phyloP scores from a whole-genome alignment of 2,888 invertebrate species.

The Sicus ferrugineus region DNA sequence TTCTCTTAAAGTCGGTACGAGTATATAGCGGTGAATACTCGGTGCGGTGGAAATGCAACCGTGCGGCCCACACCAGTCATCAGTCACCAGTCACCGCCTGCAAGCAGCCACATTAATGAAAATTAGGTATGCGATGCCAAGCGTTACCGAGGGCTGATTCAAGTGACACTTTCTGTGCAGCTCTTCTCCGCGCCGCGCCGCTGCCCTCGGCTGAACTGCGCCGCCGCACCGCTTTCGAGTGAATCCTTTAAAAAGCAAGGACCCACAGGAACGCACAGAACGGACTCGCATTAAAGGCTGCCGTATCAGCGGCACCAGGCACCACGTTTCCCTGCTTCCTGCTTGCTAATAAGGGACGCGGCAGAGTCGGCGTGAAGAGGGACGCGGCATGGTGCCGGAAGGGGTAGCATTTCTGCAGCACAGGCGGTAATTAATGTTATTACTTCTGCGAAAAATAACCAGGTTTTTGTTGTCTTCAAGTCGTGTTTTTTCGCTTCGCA shows the following conservation, averaged over 20 bases:
- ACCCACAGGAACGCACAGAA: constrained; percentile 25
- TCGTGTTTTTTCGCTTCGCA: too few species aligned
- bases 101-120: constrained; percentile 33
- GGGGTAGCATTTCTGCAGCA: background rate
- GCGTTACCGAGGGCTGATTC: constrained; percentile 29
- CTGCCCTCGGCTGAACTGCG: background rate
- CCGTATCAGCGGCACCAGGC: background rate
- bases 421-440: background rate
- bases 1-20: background rate
- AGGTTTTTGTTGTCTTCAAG: too few species aligned
- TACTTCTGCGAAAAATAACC: too few species aligned
- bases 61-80: constrained; percentile 7
- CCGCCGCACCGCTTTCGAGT: background rate
- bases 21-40: background rate
- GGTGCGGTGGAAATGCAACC: constrained; percentile 2
- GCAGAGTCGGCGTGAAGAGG: constrained; percentile 18
- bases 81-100: too few species aligned
- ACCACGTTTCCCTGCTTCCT: background rate
- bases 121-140: constrained; percentile 38
- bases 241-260: constrained; percentile 35
- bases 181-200: background rate
- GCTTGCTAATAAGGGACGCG: background rate
- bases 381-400: background rate
- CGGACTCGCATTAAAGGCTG: constrained; percentile 33
- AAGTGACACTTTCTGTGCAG: constrained; percentile 24